Evolutionary conservation across 2,888 invertebrate genomes (phyloP).

Genomic region (Perizoma affinitatum): DNA sequence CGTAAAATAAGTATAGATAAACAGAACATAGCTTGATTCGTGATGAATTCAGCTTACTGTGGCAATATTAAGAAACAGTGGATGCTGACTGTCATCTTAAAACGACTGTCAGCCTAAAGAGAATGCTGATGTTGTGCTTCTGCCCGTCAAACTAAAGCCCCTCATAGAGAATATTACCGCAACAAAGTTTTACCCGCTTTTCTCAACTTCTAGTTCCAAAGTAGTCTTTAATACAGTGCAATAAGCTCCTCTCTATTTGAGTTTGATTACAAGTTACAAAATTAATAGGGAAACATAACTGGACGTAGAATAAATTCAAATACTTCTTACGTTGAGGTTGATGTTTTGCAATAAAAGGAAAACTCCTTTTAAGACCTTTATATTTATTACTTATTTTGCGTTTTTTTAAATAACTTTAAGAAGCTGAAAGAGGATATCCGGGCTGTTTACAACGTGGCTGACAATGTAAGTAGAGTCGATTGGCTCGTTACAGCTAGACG

Average conservation of each 20-base stretch:
- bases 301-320: conserved; percentile 3
- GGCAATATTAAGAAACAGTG: conserved; percentile 1
- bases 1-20: too few species aligned
- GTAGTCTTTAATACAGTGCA: conserved; percentile 19
- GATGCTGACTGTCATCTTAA: conserved; percentile 13
- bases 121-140: conserved; percentile 18
- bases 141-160: conserved; percentile 19
- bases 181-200: conserved; percentile 9
- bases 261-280: background rate
- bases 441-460: too few species aligned
- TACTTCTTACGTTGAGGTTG: background rate
- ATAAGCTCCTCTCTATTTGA: conserved; percentile 33
- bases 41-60: conserved; percentile 7
- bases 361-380: background rate
- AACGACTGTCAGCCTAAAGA: conserved; percentile 21
- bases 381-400: background rate
- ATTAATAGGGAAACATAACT: conserved; percentile 1
- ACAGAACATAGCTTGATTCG: background rate
- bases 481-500: too few species aligned
- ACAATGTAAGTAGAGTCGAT: too few species aligned
- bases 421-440: too few species aligned
- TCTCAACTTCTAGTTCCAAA: background rate
- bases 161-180: conserved; percentile 14
- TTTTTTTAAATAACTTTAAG: too few species aligned
- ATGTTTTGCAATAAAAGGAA: background rate